Percentiles rank a stretch among this genome's conserved stretches.
phyloP scores from a whole-genome alignment of 2,113 vertebrate genomes.

The rabbit (Oryctolagus cuniculus) region DNA sequence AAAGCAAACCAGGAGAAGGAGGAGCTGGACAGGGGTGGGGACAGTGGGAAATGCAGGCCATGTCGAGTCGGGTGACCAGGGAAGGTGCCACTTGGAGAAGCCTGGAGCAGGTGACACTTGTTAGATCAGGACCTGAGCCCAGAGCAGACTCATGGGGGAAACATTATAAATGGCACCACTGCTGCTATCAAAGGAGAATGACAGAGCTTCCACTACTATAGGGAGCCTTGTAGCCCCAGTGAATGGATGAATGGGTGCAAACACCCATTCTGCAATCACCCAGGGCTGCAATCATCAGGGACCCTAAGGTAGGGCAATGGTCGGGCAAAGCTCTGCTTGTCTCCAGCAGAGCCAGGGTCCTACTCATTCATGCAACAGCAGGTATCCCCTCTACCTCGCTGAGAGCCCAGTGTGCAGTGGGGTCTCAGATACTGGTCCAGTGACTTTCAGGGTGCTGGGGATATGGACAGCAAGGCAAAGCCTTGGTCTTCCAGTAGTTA shows the following conservation, averaged over 20 bases:
- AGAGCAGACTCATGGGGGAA: background rate
- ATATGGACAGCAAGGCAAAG: fast-evolving
- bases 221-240: background rate
- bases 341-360: background rate
- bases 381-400: background rate
- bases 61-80: background rate
- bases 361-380: background rate
- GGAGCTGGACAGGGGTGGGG: background rate
- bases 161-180: fast-evolving
- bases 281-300: too few relatives aligned
- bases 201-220: background rate
- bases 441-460: background rate
- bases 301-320: background rate
- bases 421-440: background rate
- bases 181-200: too few relatives aligned
- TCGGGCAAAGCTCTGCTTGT: background rate
- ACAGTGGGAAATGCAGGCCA: fast-evolving
- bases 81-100: background rate
- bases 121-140: background rate
- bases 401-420: too few relatives aligned
- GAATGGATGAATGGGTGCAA: background rate
- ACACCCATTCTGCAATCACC: too few relatives aligned
- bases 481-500: background rate
- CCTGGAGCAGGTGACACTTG: background rate
- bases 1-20: background rate